phyloP scores from a whole-genome alignment of 2,888 invertebrate species.

The Brachypterus glaber region DNA sequence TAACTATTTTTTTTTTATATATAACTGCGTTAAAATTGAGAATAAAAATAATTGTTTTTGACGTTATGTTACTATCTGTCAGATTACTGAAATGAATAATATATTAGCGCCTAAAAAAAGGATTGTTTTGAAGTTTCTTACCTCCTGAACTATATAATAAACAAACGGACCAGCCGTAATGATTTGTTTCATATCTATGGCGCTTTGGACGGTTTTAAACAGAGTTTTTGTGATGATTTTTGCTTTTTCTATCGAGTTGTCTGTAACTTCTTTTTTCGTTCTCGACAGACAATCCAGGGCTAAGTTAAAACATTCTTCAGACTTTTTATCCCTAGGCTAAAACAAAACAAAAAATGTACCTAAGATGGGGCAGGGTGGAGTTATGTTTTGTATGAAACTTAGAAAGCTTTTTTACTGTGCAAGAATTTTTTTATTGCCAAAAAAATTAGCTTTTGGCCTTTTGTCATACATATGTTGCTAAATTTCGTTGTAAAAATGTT shows the following conservation, averaged over 20 bases:
- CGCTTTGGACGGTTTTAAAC: slow-evolving; percentile 66
- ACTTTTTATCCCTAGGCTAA: slow-evolving; percentile 49
- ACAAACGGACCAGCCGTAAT: slow-evolving; percentile 81
- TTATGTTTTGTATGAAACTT: too few relatives aligned
- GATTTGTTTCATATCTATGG: slow-evolving; percentile 71
- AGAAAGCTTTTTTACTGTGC: too few relatives aligned
- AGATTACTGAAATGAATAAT: slow-evolving; percentile 4
- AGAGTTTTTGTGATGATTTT: slow-evolving; percentile 59
- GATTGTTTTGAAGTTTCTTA: slow-evolving; percentile 41
- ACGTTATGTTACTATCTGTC: too few relatives aligned
- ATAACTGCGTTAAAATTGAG: too few relatives aligned
- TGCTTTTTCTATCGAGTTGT: slow-evolving; percentile 58
- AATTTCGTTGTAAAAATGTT: too few relatives aligned
- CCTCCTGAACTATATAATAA: slow-evolving; percentile 78
- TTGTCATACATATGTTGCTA: too few relatives aligned
- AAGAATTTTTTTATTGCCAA: too few relatives aligned
- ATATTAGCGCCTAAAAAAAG: not conserved
- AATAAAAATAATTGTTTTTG: not conserved
- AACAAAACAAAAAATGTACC: too few relatives aligned
- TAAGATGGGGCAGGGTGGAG: too few relatives aligned
- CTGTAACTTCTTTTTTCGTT: slow-evolving; percentile 50
- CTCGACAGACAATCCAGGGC: slow-evolving; percentile 61
- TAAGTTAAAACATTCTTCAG: slow-evolving; percentile 60
- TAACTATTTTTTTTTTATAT: slow-evolving; percentile 3
- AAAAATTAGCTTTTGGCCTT: too few relatives aligned